Base-by-base conservation (phyloP, 1,140 invertebrate species). In the Colletes gigas region DNA sequence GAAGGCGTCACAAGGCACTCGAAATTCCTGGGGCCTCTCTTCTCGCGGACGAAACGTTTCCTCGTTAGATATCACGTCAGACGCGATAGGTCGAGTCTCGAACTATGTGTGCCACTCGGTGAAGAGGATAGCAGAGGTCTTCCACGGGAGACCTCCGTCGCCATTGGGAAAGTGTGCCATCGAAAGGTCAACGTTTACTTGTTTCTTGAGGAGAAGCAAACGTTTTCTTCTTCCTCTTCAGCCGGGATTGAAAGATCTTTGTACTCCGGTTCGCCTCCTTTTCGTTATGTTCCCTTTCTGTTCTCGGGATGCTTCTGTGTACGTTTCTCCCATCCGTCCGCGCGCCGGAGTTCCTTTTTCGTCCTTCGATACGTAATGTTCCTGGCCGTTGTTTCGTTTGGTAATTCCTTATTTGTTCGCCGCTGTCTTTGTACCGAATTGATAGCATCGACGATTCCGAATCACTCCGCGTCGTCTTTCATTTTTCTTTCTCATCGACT, bases 111-210 rank as follows among this genome's bases (percentile, higher is more conserved):
- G 83, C 59, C 84, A 75, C 66, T 65, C 68, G 73, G 44, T 50
- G 71, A 78, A 71, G 77, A 75, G 83, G 76, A 78, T 78, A 65
- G 12, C 78, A 86, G 83, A 88, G 84, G 81, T 80, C 78, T 74
- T 9, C 41, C 54, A 10, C 54, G 52, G 54, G 54, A 85, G 81
- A 70, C 73, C 81, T 83, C 88, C 88, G 86, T 84, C 79, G 74
- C 83, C 83, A 87, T 88, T 78, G 88, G 87, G 92, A 92, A 92
- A 92, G 92, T 92, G 83, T 92, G 92, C 85, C 91, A 87, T 71
- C 73, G 83, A 92, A 92, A 92, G 92, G 92, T 92, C 92, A 92
- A 80, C 88, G 84, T 83, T 83, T 86, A 84, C 69, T 81, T 65
- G 55, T 62, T 63, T 62, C 14, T 63, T 41, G n/a, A 62, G 66